These are phyloP conservation scores for Drosophila auraria DNA, from an alignment of 1,140 invertebrate genomes.

Conservation along the genomic window DNA sequence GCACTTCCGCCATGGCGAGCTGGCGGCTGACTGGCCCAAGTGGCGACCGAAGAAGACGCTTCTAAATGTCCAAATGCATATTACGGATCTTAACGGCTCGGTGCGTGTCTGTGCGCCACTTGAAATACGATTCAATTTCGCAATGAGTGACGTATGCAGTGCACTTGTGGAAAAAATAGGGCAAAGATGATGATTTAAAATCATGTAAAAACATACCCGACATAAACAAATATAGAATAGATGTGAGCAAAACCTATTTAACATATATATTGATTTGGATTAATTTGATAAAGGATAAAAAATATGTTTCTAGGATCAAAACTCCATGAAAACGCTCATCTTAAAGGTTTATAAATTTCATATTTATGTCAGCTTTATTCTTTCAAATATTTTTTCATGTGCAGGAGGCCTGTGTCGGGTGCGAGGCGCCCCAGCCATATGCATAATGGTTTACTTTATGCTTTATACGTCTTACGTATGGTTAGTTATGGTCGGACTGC, in stretches of 20 bases:
- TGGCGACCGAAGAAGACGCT: slow-evolving; percentile 36
- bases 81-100: slow-evolving; percentile 55
- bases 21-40: slow-evolving; percentile 28
- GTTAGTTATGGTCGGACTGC: slow-evolving; percentile 72
- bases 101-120: slow-evolving; percentile 52
- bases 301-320: no score
- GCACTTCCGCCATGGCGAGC: slow-evolving; percentile 64
- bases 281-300: no score
- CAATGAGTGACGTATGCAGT: slow-evolving; percentile 52
- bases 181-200: no score
- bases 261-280: no score
- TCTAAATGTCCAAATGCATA: slow-evolving; percentile 64
- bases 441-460: slow-evolving; percentile 50
- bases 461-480: slow-evolving; percentile 30
- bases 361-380: not conserved
- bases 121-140: slow-evolving; percentile 76
- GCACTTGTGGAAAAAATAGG: not conserved
- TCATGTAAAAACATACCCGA: no score
- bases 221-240: no score
- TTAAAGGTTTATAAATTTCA: no score
- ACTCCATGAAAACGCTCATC: no score
- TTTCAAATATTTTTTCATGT: not conserved
- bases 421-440: slow-evolving; percentile 39
- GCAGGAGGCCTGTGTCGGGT: not conserved
- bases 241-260: no score